These are phyloP conservation scores for Loxodonta africana DNA, from an alignment of 2,113 vertebrate genomes.

Conservation along the genomic window DNA sequence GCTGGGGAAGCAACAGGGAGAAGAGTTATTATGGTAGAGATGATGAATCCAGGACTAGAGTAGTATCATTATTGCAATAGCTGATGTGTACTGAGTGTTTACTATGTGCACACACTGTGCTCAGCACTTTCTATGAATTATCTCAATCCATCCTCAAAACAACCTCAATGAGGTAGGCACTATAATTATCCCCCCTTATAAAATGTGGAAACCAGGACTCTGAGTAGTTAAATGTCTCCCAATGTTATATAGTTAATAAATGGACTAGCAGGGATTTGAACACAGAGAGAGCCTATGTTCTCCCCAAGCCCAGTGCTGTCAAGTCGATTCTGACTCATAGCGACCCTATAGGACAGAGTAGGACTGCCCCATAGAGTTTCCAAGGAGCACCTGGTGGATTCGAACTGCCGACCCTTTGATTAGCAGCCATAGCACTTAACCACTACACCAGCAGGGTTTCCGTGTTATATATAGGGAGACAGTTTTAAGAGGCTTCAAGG, in stretches of 20 bases:
- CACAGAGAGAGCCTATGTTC: neutral
- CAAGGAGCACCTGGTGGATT: no score
- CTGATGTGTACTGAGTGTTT: neutral
- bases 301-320: neutral
- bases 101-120: neutral
- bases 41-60: neutral
- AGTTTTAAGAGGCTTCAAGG: neutral
- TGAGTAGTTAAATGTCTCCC: neutral
- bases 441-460: no score
- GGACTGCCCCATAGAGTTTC: no score
- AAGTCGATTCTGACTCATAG: no score
- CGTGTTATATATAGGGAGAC: neutral
- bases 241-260: neutral
- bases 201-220: constrained; percentile 13
- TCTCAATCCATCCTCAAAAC: constrained; percentile 5
- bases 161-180: constrained; percentile 10
- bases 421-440: no score
- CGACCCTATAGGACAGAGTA: no score
- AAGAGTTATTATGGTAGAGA: neutral
- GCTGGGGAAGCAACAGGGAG: neutral
- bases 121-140: constrained; percentile 25
- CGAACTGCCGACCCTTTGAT: no score
- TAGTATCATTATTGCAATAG: neutral
- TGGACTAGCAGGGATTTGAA: neutral
- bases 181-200: constrained; percentile 57